These are phyloP conservation scores for Catharus minimus DNA, from an alignment of 2,113 vertebrate species.

Conservation along the genomic window DNA sequence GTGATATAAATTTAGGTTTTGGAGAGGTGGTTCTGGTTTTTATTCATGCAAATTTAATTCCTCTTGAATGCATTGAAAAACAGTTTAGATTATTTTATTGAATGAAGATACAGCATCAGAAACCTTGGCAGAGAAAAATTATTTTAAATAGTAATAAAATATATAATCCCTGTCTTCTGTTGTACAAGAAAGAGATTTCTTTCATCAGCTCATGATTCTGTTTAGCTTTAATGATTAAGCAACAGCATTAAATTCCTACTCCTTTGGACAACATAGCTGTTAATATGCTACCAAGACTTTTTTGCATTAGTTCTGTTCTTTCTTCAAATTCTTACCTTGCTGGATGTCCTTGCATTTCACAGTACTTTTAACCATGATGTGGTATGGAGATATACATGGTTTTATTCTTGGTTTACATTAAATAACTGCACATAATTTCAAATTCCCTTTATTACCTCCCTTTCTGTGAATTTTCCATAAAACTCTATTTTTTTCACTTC, in stretches of 20 bases:
- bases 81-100: background rate
- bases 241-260: background rate
- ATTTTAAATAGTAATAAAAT: background rate
- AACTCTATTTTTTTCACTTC: background rate
- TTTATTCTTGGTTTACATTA: background rate
- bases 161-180: background rate
- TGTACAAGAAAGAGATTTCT: background rate
- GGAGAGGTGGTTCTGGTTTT: background rate
- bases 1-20: background rate
- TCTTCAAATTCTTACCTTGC: background rate
- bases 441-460: background rate
- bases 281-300: background rate
- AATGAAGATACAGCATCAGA: background rate
- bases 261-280: background rate
- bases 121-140: background rate
- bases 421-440: background rate
- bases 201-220: background rate
- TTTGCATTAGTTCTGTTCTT: background rate
- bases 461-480: background rate
- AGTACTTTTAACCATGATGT: background rate
- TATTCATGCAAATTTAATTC: background rate
- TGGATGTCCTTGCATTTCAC: background rate
- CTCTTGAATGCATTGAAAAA: background rate
- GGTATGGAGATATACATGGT: background rate
- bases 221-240: background rate